Conservation (phyloP, 1,140 invertebrate genomes). For the Drosophila yakuba region DNA sequence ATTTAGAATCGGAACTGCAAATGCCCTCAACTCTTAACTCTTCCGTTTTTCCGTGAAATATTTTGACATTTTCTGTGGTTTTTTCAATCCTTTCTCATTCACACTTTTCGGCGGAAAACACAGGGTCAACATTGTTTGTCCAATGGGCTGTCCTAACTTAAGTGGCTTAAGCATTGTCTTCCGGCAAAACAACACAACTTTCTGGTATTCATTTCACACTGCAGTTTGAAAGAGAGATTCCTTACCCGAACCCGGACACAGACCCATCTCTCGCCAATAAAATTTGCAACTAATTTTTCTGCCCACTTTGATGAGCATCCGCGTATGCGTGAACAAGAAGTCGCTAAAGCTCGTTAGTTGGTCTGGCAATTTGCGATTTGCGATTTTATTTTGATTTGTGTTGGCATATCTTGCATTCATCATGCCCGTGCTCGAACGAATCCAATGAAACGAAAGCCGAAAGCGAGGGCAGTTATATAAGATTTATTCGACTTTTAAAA, state of each 20-base stretch:
- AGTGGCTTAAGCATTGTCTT: slow-evolving; percentile 60
- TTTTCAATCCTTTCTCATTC: slow-evolving; percentile 33
- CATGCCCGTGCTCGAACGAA: slow-evolving; percentile 18
- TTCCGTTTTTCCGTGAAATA: slow-evolving; percentile 64
- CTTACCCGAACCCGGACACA: background rate
- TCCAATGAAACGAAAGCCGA: slow-evolving; percentile 5
- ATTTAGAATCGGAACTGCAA: slow-evolving; percentile 22
- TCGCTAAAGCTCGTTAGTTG: slow-evolving; percentile 42
- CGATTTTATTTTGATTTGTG: slow-evolving; percentile 80
- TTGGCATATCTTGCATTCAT: slow-evolving; percentile 80
- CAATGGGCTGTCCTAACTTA: slow-evolving; percentile 68
- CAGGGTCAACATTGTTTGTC: slow-evolving; percentile 26
- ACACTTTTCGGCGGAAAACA: slow-evolving; percentile 36
- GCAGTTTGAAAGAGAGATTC: background rate
- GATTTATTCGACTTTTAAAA: background rate
- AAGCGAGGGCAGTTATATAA: slow-evolving; percentile 24
- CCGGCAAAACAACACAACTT: slow-evolving; percentile 5
- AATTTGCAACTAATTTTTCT: slow-evolving; percentile 70
- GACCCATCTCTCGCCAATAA: slow-evolving; percentile 71
- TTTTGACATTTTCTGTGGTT: slow-evolving; percentile 65
- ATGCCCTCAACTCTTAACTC: slow-evolving; percentile 39
- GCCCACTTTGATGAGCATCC: slow-evolving; percentile 41
- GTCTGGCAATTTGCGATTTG: slow-evolving; percentile 55
- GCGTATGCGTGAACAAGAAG: slow-evolving; percentile 64
- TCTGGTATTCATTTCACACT: slow-evolving; percentile 8